phyloP scores from a whole-genome alignment of 2,888 invertebrate species.

The Philopedon plagiatum region DNA sequence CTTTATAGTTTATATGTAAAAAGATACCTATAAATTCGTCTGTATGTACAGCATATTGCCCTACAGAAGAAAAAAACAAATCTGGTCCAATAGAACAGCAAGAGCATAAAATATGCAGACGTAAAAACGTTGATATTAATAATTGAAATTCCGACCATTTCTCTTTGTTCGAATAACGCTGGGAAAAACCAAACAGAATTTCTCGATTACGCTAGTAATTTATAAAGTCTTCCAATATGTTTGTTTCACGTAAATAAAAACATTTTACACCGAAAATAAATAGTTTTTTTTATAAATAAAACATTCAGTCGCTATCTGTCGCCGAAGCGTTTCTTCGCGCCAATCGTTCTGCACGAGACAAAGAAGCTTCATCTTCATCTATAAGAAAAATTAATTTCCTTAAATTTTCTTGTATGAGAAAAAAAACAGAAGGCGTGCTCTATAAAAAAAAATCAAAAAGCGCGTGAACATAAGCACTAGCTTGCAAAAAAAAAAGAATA shows the following conservation, averaged over 20 bases:
- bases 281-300: background rate
- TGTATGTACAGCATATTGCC: background rate
- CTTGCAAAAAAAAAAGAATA: background rate
- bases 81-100: too few species aligned
- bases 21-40: too few species aligned
- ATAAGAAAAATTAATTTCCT: conserved; percentile 56
- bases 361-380: conserved; percentile 56
- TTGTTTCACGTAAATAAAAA: conserved; percentile 8
- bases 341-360: conserved; percentile 61
- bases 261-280: conserved; percentile 22
- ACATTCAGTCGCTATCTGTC: conserved; percentile 48
- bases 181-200: background rate
- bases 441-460: conserved; percentile 4
- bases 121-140: too few species aligned
- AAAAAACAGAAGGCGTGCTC: conserved; percentile 3
- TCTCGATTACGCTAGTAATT: conserved; percentile 18
- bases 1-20: too few species aligned
- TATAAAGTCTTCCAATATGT: conserved; percentile 9
- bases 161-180: background rate
- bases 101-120: too few species aligned
- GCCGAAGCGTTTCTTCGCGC: conserved; percentile 60
- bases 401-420: background rate
- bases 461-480: background rate
- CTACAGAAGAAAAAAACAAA: background rate
- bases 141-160: background rate